Conservation (phyloP, 23 tunicate genomes). For the Aplidium turbinatum region DNA sequence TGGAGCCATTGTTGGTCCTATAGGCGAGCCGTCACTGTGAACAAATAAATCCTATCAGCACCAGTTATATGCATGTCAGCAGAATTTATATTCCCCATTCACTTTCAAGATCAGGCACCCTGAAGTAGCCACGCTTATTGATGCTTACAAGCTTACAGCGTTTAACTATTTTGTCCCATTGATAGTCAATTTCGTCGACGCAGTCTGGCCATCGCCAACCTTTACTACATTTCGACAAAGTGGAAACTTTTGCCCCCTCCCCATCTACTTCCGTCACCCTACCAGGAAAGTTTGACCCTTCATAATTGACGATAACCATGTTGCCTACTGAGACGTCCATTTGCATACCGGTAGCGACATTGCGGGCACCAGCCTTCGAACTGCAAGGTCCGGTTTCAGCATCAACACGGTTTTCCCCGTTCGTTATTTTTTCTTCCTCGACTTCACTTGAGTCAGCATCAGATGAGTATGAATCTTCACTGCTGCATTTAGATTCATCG, state of each 20-base stretch:
- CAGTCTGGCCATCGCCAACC: neutral
- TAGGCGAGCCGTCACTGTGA: no score
- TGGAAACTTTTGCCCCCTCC: constrained; percentile 5
- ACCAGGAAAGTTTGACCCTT: no score
- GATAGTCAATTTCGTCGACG: constrained; percentile 3
- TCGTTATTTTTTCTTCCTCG: no score
- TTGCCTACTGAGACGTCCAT: neutral
- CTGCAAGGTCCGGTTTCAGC: neutral
- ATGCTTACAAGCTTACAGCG: neutral
- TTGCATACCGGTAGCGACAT: neutral
- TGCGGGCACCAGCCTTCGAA: neutral
- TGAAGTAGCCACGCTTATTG: neutral
- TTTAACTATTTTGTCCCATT: constrained; percentile 21
- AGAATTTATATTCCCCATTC: constrained; percentile 3
- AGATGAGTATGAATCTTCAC: no score
- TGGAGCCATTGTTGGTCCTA: no score
- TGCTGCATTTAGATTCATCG: neutral
- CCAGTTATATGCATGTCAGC: no score
- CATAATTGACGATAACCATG: neutral
- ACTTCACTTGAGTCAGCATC: no score
- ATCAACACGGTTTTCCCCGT: no score
- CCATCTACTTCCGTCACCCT: constrained; percentile 10
- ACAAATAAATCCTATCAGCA: no score
- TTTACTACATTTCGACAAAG: constrained; percentile 5
- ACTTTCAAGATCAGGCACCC: constrained; percentile 2